These are phyloP conservation scores for Rhamphomyia laevipes DNA, from an alignment of 2,888 invertebrate species.

Conservation along the genomic window DNA sequence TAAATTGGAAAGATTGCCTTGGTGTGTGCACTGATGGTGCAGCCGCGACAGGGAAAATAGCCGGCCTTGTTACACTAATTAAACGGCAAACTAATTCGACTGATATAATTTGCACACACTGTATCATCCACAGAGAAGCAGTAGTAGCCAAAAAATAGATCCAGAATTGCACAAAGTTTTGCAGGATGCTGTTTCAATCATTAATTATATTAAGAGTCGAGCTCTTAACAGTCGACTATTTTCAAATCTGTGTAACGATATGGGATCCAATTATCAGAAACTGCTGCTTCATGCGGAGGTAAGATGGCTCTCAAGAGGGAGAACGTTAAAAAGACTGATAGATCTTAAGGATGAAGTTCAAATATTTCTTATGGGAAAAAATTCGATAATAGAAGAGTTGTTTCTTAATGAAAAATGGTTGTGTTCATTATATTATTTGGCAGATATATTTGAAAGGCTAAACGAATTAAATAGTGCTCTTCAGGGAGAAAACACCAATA, in stretches of 20 bases:
- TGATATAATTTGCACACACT: constrained; percentile 3
- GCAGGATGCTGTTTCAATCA: not conserved
- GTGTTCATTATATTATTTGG: no score
- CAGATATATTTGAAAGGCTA: not conserved
- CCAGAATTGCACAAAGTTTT: not conserved
- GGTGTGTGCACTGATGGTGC: not conserved
- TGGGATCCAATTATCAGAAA: not conserved
- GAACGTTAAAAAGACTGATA: not conserved
- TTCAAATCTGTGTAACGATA: not conserved
- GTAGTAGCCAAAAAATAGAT: not conserved
- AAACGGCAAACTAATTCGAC: not conserved
- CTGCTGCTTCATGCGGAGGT: no score
- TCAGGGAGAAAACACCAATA: not conserved
- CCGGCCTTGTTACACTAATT: not conserved
- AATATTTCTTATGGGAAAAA: not conserved
- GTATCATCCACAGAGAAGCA: constrained; percentile 4
- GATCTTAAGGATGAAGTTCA: not conserved
- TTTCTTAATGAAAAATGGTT: not conserved
- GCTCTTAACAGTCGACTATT: no score
- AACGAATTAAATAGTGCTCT: not conserved
- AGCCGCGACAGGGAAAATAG: not conserved
- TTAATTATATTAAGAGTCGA: not conserved
- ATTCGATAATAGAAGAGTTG: not conserved
- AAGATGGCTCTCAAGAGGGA: not conserved
- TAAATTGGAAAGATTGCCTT: not conserved